Conservation (phyloP, 2,888 invertebrate genomes). For the Leucozona laternaria region DNA sequence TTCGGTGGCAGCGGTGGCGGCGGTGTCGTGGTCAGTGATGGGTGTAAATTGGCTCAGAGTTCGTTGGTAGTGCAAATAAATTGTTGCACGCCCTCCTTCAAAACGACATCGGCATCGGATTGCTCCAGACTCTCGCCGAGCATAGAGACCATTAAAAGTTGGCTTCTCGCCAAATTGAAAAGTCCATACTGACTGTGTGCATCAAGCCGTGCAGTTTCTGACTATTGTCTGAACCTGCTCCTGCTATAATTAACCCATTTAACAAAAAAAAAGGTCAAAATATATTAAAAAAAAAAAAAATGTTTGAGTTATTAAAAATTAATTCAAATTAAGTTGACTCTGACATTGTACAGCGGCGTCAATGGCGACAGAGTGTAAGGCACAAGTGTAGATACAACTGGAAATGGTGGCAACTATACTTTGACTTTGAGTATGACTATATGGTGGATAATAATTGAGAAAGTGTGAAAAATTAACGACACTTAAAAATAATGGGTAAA, state of each 20-base stretch:
- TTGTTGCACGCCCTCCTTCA: conserved; percentile 57
- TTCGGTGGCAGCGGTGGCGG: not conserved
- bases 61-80: conserved; percentile 31
- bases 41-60: conserved; percentile 46
- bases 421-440: not conserved
- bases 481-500: conserved; percentile 33
- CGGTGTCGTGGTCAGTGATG: not conserved
- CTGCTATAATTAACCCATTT: conserved; percentile 64
- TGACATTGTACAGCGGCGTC: conserved; percentile 4
- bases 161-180: conserved; percentile 52
- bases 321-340: conserved; percentile 52
- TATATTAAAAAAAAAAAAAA: conserved; percentile 14
- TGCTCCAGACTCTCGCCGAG: conserved; percentile 13
- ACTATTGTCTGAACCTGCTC: conserved; percentile 38
- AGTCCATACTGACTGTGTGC: conserved; percentile 23
- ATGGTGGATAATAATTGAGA: conserved; percentile 17
- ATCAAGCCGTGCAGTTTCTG: conserved; percentile 13
- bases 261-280: conserved; percentile 21
- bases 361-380: not conserved
- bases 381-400: not conserved
- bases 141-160: conserved; percentile 64
- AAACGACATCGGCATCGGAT: conserved; percentile 34
- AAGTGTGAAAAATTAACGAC: conserved; percentile 43
- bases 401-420: not conserved
- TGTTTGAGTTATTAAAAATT: conserved; percentile 57